Base-by-base conservation (phyloP, 2,113 vertebrate species). In the Tonatia bakeri region DNA sequence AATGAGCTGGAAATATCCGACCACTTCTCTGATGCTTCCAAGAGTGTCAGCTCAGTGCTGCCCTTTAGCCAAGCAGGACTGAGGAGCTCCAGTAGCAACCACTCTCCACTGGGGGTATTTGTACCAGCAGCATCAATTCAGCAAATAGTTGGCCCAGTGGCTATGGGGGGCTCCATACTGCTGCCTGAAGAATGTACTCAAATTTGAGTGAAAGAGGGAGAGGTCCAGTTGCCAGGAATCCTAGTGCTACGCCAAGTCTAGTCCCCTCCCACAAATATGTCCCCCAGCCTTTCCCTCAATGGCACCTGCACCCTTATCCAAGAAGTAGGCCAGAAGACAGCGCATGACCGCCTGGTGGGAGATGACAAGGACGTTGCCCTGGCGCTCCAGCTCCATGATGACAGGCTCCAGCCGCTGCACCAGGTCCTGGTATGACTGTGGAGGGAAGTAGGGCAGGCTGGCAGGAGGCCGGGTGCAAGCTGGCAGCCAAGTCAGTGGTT, bases 261-360 rank as follows among this genome's bases (percentile, higher is more conserved):
- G n/a, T 14, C 79, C 50, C 84, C 52, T 22, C 70, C 56, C 33
- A 45, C 4, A 28, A 4, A 19, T 31, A n/a, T 38, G 38, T 56
- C 67, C 76, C 24, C 87, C 1, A 10, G 7, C 40, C 93, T 87
- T 67, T 26, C 89, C 83, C 75, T 47, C 79, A 43, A 20, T 3
- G 70, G 94, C 96, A 99, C 99, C 99, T 99, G 99, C 99, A 10
- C 98, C 99, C 98, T 99, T 99, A 98, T 99, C 99, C 95, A 99
- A 98, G 97, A 99, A 99, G 98, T 99, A 99, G 95, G 99, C 99
- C 76, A 99, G 98, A 20, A 99, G 98, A 93, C 99, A 99, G 97
- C 99, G 99, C 99, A 99, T 99, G 87, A 99, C 99, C 0, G 99
- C 99, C 98, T 99, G 99, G 98, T 99, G 99, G 97, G 99, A 99